These are phyloP conservation scores for Zaprionus capensis DNA, from an alignment of 1,140 invertebrate genomes.

Conservation along the genomic window DNA sequence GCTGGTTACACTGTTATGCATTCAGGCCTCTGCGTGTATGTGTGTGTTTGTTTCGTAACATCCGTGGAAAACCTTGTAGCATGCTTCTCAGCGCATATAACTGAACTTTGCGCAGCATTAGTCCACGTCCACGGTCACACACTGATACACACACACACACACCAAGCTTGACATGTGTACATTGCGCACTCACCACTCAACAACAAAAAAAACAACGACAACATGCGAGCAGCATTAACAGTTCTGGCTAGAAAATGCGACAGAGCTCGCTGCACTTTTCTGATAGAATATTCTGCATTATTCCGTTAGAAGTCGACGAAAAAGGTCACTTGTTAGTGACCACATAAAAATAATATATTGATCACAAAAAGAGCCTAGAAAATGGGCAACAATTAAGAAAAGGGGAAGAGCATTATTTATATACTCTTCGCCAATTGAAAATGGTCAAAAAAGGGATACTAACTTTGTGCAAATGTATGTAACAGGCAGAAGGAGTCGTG, in stretches of 20 bases:
- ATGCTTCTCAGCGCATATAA: constrained; percentile 59
- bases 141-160: background rate
- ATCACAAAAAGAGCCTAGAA: too few species aligned
- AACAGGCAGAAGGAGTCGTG: too few species aligned
- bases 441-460: too few species aligned
- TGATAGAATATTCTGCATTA: too few species aligned
- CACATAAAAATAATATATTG: too few species aligned
- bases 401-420: too few species aligned
- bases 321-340: too few species aligned
- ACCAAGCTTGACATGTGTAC: constrained; percentile 18
- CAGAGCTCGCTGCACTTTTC: background rate
- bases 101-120: constrained; percentile 49
- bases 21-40: background rate
- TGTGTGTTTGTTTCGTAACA: constrained; percentile 2
- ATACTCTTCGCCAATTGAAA: too few species aligned
- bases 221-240: constrained; percentile 23
- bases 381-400: too few species aligned
- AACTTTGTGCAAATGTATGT: too few species aligned
- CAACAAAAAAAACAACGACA: constrained; percentile 11
- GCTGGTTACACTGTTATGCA: constrained; percentile 8
- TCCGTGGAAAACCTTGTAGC: constrained; percentile 47
- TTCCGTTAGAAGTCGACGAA: too few species aligned
- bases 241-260: constrained; percentile 17
- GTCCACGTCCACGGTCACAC: background rate
- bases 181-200: constrained; percentile 61